phyloP scores from a whole-genome alignment of 2,797 vertebrate species.

The Thripadectes ignobilis region DNA sequence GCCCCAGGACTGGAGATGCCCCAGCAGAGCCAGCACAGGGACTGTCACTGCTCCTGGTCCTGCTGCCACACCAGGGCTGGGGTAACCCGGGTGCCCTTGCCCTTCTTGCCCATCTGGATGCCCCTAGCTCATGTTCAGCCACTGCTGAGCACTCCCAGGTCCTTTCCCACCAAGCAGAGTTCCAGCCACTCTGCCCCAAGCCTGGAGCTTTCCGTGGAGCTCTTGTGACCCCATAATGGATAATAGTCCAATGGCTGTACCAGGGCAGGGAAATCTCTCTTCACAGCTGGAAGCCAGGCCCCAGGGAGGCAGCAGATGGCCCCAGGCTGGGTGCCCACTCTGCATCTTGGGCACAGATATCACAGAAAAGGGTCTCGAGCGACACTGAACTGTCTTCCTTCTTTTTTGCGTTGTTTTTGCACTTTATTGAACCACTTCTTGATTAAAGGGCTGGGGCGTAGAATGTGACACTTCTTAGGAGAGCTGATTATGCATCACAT shows the following conservation, averaged over 20 bases:
- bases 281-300: not conserved
- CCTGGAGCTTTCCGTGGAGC: not conserved
- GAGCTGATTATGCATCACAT: conserved; percentile 32
- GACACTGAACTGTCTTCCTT: not conserved
- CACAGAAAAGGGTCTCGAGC: not conserved
- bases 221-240: not conserved
- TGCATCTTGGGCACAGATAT: not conserved
- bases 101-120: not conserved
- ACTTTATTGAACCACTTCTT: conserved; percentile 20
- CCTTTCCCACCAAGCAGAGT: not conserved
- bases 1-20: not conserved
- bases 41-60: no score
- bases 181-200: not conserved
- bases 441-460: conserved; percentile 20
- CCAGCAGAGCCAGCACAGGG: not conserved
- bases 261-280: not conserved
- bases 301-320: not conserved
- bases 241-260: not conserved
- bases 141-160: not conserved
- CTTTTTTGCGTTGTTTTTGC: not conserved
- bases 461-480: conserved; percentile 34
- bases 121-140: not conserved
- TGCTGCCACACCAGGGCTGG: not conserved
- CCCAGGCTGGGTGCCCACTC: not conserved
- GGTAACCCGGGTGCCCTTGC: not conserved